A percentile compares a stretch with the other conserved stretches of the same genome.
Conservation (phyloP, 2,113 vertebrate species). For the Choloepus hoffmanni region DNA sequence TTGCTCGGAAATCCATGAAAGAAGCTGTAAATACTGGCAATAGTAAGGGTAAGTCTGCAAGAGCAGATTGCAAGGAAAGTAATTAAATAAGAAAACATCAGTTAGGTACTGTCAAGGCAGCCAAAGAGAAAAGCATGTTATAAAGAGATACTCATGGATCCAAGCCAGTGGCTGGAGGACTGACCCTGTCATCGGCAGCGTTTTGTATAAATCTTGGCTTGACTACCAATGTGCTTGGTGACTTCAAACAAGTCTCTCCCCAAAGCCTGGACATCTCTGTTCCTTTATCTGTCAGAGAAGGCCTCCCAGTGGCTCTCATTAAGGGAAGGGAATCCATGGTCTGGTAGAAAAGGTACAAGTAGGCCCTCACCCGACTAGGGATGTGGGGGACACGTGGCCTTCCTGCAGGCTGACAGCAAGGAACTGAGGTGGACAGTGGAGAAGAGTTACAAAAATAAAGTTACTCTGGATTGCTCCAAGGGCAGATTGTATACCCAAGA, state of each 20-base stretch:
- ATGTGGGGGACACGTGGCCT: not conserved
- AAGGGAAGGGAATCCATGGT: not conserved
- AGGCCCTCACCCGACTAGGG: not conserved
- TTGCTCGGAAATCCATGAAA: not conserved
- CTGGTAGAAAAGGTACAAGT: not conserved
- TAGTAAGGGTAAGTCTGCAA: not conserved
- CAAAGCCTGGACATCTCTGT: not conserved
- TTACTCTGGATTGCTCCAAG: not conserved
- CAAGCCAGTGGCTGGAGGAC: not conserved
- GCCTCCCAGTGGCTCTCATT: not conserved
- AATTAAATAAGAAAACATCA: slow-evolving; percentile 48
- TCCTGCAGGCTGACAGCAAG: not conserved
- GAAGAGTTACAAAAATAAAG: not conserved
- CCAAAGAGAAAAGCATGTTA: slow-evolving; percentile 8
- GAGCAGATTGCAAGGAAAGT: slow-evolving; percentile 12
- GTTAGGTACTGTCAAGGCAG: not conserved
- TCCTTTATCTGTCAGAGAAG: not conserved
- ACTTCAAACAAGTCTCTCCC: not conserved
- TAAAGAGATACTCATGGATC: not conserved
- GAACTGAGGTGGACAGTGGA: not conserved
- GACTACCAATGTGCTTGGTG: not conserved
- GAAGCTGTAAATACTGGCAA: not conserved
- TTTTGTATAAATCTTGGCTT: not conserved
- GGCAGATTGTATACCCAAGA: not conserved
- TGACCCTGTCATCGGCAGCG: not conserved